phyloP scores from a whole-genome alignment of 1,140 invertebrate species.

The Nasonia vitripennis region DNA sequence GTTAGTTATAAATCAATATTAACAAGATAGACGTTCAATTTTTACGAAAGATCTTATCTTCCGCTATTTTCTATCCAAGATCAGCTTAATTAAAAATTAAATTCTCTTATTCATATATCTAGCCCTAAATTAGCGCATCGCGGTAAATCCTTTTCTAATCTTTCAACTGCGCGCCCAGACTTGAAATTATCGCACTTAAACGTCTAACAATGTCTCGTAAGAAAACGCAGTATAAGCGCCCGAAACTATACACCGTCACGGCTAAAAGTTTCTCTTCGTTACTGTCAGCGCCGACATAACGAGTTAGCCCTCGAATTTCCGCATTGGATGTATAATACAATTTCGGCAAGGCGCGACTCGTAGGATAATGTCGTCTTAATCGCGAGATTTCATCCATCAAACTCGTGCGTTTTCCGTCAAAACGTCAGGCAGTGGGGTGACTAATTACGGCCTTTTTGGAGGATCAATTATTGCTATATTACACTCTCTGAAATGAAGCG shows the following conservation, averaged over 20 bases:
- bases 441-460: not conserved
- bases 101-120: too few relatives aligned
- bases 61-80: too few relatives aligned
- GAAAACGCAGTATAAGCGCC: too few relatives aligned
- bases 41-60: too few relatives aligned
- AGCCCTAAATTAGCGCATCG: too few relatives aligned
- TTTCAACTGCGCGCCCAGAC: too few relatives aligned
- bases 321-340: not conserved
- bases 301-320: not conserved
- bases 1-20: too few relatives aligned
- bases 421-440: not conserved
- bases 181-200: too few relatives aligned
- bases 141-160: too few relatives aligned
- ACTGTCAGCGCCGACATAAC: constrained; percentile 12
- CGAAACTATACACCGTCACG: not conserved
- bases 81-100: too few relatives aligned
- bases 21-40: too few relatives aligned
- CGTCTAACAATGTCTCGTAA: too few relatives aligned
- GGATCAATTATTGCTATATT: not conserved
- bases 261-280: not conserved
- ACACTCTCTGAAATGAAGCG: not conserved
- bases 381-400: constrained; percentile 10
- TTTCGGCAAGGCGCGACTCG: not conserved
- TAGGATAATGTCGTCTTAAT: constrained; percentile 11
- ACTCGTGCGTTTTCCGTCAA: not conserved